Percentiles rank a stretch among this genome's conserved stretches.
phyloP scores from a whole-genome alignment of 2,797 vertebrate genomes.

The Takifugu rubripes region DNA sequence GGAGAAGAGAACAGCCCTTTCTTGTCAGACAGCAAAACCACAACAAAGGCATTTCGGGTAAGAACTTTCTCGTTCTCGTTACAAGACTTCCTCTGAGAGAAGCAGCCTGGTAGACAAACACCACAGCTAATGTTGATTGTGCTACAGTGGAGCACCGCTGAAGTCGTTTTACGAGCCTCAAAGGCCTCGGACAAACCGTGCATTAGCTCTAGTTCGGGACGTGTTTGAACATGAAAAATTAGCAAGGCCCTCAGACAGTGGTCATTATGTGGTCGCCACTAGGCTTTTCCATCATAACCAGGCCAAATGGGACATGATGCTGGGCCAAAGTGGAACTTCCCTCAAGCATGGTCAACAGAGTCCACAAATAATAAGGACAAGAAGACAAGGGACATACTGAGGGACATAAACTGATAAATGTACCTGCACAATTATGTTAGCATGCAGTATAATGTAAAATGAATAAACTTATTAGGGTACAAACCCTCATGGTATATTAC shows the following conservation, averaged over 20 bases:
- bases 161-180: slow-evolving; percentile 62
- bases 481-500: too few relatives aligned
- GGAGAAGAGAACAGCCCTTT: slow-evolving; percentile 18
- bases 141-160: slow-evolving; percentile 18
- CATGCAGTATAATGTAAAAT: too few relatives aligned
- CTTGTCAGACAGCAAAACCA: slow-evolving; percentile 62
- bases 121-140: not conserved
- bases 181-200: slow-evolving; percentile 60
- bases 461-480: too few relatives aligned
- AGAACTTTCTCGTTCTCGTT: slow-evolving; percentile 26
- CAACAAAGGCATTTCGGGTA: slow-evolving; percentile 52
- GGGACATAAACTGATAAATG: slow-evolving; percentile 6
- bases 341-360: slow-evolving; percentile 48
- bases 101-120: too few relatives aligned
- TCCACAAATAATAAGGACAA: slow-evolving; percentile 63
- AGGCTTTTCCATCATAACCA: slow-evolving; percentile 68
- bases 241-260: slow-evolving; percentile 73
- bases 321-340: slow-evolving; percentile 59
- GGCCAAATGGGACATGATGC: slow-evolving; percentile 64
- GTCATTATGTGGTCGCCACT: slow-evolving; percentile 70
- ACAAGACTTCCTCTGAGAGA: slow-evolving; percentile 1
- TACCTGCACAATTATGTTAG: too few relatives aligned
- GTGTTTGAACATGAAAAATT: slow-evolving; percentile 74
- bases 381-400: slow-evolving; percentile 25
- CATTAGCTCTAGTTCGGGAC: slow-evolving; percentile 59